Base-by-base conservation (phyloP, 2,797 vertebrate genomes). In the Malurus leucopterus region DNA sequence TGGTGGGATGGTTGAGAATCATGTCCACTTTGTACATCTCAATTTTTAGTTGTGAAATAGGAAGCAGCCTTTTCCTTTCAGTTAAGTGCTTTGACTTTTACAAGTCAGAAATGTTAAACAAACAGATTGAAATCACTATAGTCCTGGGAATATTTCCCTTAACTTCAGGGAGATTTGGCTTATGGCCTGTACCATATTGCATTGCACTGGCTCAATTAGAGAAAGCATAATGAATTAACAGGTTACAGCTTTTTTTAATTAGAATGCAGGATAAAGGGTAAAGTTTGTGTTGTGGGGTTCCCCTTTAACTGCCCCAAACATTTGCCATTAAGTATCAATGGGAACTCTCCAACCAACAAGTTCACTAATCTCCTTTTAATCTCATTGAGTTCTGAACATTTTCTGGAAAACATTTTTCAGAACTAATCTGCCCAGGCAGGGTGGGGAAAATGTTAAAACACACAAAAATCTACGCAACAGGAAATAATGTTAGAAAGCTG, bases 401-500 rank as follows among this genome's bases (percentile, higher is more conserved):
- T 93, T 90, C 77, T 94, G 74, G 61, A 92, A 92, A 93, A 86
- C 24, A 76, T 92, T 93, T 94, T 94, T 95, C 58, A 78, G 77
- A 73, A 76, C 59, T 89, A 93, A 92, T 93, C 67, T 91, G 51
- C 73, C 68, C 38, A 82, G 74, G 74, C 70, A 20, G 61, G 88
- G 95, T 11, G 75, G 78, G 47, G 89, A 77, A 95, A 90, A 92
- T 54, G 87, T 65, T 90, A 90, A 92, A 93, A 92, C 91, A 93
- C 89, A 94, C 72, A 87, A 88, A 96, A 93, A 93, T 95, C 91
- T 63, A 81, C 91, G 2, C 94, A 92, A 96, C 96, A 96, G 96
- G 96, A 96, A 96, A 85, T 94, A 94, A 91, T 62, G 81, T 94
- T 95, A 86, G 90, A 96, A 96, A 96, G 93, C 96, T 97, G 95